These are phyloP conservation scores for Anguilla marmorata DNA, from an alignment of 2,797 vertebrate species.

Conservation along the genomic window DNA sequence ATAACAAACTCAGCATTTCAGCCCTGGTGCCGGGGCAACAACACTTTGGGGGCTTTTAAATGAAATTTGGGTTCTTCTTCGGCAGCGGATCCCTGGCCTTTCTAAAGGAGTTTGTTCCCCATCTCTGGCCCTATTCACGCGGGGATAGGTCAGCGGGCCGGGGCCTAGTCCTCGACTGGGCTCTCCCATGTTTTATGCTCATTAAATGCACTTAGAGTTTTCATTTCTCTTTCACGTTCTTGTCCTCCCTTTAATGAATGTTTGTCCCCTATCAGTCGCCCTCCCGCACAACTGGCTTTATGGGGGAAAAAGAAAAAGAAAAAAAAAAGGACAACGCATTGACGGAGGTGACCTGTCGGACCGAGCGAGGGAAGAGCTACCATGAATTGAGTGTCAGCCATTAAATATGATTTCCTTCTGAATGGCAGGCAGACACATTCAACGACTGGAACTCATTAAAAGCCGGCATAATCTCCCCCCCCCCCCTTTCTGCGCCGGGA, in stretches of 20 bases:
- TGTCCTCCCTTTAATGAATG: constrained; percentile 70
- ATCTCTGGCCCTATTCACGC: constrained; percentile 43
- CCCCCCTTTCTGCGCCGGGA: constrained; percentile 75
- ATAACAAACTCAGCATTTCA: constrained; percentile 94
- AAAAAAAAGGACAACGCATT: constrained; percentile 60
- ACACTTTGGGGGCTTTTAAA: constrained; percentile 68
- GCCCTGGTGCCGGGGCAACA: constrained; percentile 93
- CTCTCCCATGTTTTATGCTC: constrained; percentile 65
- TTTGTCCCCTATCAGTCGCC: constrained; percentile 66
- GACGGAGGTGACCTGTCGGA: constrained; percentile 75
- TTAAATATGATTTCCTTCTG: constrained; percentile 84
- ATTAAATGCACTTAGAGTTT: constrained; percentile 67
- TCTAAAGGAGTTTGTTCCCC: constrained; percentile 60
- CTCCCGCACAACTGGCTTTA: constrained; percentile 55
- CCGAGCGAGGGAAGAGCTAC: constrained; percentile 71
- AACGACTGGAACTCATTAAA: constrained; percentile 78
- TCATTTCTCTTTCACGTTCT: constrained; percentile 70
- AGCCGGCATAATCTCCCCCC: constrained; percentile 73
- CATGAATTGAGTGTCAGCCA: constrained; percentile 77
- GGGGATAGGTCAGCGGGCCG: constrained; percentile 66
- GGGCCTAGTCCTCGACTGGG: constrained; percentile 54
- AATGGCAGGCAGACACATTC: constrained; percentile 75
- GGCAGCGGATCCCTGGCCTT: constrained; percentile 62
- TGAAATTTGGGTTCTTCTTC: constrained; percentile 68
- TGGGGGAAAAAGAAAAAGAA: background rate